Evolutionary conservation across 2,113 vertebrate genomes (phyloP), one percentile per base, ranked within the genome.

Genomic region (Crotophaga sulcirostris): DNA sequence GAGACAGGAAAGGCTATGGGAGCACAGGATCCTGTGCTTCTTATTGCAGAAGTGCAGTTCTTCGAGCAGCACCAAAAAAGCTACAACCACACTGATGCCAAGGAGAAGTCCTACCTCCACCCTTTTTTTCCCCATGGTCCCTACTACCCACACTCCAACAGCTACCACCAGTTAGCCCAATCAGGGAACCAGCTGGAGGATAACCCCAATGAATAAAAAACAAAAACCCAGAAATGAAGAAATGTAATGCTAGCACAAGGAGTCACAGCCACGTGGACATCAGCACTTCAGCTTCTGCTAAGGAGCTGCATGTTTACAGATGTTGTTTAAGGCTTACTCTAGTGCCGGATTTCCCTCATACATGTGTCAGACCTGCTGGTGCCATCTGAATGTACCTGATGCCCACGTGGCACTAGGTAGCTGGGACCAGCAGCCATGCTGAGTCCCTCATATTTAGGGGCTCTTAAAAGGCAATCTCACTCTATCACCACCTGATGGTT

Each of bases 21-120:
- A 66, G 16, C 47, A 44, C 0, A 0, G 13, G 49, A 33, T 63
- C 28, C 21, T 13, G 3, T 44, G 8, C 13, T 47, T 34, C 45
- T 18, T 11, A 26, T 64, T 90, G 80, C 38, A 52, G 60, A 87
- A 28, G 11, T 38, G 28, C 23, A 45, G 36, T 20, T 84, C 59
- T 45, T 84, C 7, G 4, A 49, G 64, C 42, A 67, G 51, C 28
- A 45, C 33, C 47, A 81, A 59, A 13, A 29, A 49, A 74, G n/a
- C 8, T 36, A 52, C 7, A 49, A 16, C 40, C 36, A 26, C 0
- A 1, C 6, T 52, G 74, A 73, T 29, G 31, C 31, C 13, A 40
- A 73, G 34, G 28, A 78, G 34, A 87, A 79, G 55, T 76, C 40
- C 73, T n/a, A 31, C 13, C 31, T 93, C 24, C 54, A 38, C 3